phyloP scores from a whole-genome alignment of 2,888 invertebrate species.

The Petrophora chlorosata region DNA sequence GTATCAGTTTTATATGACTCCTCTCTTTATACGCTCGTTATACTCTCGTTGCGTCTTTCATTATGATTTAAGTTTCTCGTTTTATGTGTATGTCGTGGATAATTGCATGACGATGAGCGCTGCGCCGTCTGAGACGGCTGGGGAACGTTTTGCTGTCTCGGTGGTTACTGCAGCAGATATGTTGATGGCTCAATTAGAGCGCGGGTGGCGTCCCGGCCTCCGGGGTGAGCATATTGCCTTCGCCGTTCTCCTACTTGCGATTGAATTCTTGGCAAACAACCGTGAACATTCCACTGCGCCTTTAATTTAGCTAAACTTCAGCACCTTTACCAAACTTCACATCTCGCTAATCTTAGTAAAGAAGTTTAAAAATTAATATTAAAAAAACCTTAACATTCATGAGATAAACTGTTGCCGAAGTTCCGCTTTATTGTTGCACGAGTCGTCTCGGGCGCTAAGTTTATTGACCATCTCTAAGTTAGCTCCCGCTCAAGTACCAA shows the following conservation, averaged over 20 bases:
- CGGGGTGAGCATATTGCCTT: constrained; percentile 52
- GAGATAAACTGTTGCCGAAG: constrained; percentile 60
- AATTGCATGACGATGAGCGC: constrained; percentile 36
- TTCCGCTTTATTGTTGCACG: constrained; percentile 62
- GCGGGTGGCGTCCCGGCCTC: constrained; percentile 43
- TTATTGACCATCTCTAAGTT: constrained; percentile 75
- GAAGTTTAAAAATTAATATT: constrained; percentile 47
- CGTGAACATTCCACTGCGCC: constrained; percentile 25
- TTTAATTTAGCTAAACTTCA: constrained; percentile 22
- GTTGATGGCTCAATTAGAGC: constrained; percentile 63
- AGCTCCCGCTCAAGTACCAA: constrained; percentile 61
- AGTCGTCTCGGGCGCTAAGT: constrained; percentile 61
- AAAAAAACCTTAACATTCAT: constrained; percentile 56
- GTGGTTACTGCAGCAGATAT: constrained; percentile 52
- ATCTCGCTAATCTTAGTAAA: constrained; percentile 24
- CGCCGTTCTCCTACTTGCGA: constrained; percentile 43
- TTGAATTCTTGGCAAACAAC: constrained; percentile 69
- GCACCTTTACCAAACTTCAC: constrained; percentile 13
- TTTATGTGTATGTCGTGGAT: constrained; percentile 9
- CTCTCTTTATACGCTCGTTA: constrained; percentile 33
- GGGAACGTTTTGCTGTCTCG: constrained; percentile 33
- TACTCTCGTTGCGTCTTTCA: constrained; percentile 26
- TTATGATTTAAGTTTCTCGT: constrained; percentile 12
- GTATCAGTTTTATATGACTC: constrained; percentile 40
- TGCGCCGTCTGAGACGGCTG: constrained; percentile 41